Evolutionary conservation across 2,888 invertebrate species (phyloP), one percentile per base, ranked within the genome.

Genomic region (Nesidiocoris tenuis): DNA sequence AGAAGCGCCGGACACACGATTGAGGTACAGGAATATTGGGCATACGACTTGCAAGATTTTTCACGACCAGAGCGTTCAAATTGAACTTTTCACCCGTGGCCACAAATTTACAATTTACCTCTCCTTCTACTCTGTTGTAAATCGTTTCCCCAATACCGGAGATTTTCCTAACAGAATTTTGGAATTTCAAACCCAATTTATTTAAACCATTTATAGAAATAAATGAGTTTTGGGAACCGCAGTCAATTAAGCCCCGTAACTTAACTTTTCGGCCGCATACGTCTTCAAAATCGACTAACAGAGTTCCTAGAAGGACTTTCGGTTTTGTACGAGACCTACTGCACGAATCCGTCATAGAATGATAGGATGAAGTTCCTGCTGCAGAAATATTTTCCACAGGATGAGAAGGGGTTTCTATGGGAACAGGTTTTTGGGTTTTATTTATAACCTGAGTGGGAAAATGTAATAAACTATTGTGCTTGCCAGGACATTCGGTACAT

Each of bases 151-250:
- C 74, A 18, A 74, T n/a, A 1, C 74, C 19, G 16, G 39, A 19
- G 7, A 74, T 23, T 2, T 17, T 39, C 18, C 65, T 65, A 12
- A 21, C 39, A 55, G 18, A 17, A 7, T 5, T 1, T 3, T 12
- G 12, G 19, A 21, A 17, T 1, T 19, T 9, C 19, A 74, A 7
- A 7, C 74, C 74, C 1, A 74, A 61, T 23, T 22, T 19, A 18
- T 64, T n/a, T 2, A 25, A 1, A 1, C 39, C 23, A 2, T 21
- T 22, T 1, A 18, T n/a, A 1, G 74, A 65, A 22, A 74, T 64
- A 17, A 74, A 65, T 16, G 74, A 74, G 18, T 61, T 19, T 64
- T 74, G 74, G n/a, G 25, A 12, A 21, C 74, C 74, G 21, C 55
- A 54, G 3, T 74, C 74, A 54, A 74, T 12, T 7, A 74, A 25